These are phyloP conservation scores for Drosophila neocordata DNA, from an alignment of 1,140 invertebrate genomes.

Conservation along the genomic window DNA sequence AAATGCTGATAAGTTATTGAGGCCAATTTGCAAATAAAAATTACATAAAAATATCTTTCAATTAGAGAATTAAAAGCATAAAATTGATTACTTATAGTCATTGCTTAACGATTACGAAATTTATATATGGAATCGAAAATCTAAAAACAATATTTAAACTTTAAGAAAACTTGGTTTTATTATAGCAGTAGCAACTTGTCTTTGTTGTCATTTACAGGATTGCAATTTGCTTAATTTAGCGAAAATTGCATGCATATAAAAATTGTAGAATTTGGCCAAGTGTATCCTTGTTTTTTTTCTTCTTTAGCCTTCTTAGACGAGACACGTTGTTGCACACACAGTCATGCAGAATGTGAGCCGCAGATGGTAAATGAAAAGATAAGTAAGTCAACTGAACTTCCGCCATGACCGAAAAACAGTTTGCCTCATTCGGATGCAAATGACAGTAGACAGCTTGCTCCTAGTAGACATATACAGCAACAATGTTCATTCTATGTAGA, in stretches of 20 bases:
- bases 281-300: not conserved
- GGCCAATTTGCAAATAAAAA: too few species aligned
- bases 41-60: not conserved
- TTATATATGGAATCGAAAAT: too few species aligned
- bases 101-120: too few species aligned
- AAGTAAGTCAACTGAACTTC: conserved; percentile 2
- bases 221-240: not conserved
- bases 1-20: too few species aligned
- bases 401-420: conserved; percentile 6
- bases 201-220: not conserved
- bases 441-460: conserved; percentile 3
- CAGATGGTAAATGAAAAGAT: conserved; percentile 4
- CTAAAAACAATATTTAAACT: not conserved
- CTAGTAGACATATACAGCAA: not conserved
- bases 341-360: conserved; percentile 3
- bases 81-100: not conserved
- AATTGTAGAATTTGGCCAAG: not conserved
- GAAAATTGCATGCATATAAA: not conserved
- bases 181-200: not conserved
- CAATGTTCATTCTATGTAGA: not conserved
- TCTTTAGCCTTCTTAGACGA: not conserved
- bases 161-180: not conserved
- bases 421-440: not conserved
- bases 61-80: not conserved
- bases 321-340: conserved; percentile 8